Base-by-base conservation (phyloP, 1,140 invertebrate species). In the Achatina immaculata region DNA sequence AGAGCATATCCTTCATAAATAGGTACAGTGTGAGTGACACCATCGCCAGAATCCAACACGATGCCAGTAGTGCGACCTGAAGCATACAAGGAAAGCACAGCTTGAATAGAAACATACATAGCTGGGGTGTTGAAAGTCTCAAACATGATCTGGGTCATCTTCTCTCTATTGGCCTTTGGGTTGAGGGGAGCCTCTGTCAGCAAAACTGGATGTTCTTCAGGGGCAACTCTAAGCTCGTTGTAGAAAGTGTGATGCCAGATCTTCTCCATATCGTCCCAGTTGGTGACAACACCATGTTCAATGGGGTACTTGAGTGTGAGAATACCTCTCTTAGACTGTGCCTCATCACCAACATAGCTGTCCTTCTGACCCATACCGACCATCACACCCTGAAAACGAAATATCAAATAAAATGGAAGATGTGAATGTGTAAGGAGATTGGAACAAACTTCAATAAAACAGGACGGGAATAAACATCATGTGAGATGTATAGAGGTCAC, bases 381-480 rank as follows among this genome's bases (percentile, higher is more conserved):
- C 97, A 98, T 98, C 84, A 98, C 96, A 88, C 95, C 95, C 93
- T 93, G 83, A 97, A 91, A 28, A 96, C 97, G 62, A 97, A 94
- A 71, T 97, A n/a, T 28, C 19, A 66, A 16, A 66, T 7, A 9
- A n/a, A n/a, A n/a, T n/a, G n/a, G n/a, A n/a, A n/a, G n/a, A n/a
- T n/a, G n/a, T n/a, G n/a, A n/a, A n/a, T n/a, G n/a, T n/a, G n/a
- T n/a, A n/a, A n/a, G n/a, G n/a, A n/a, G n/a, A n/a, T n/a, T n/a
- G n/a, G n/a, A n/a, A n/a, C n/a, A n/a, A n/a, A n/a, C n/a, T n/a
- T n/a, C n/a, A n/a, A n/a, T n/a, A n/a, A n/a, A n/a, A n/a, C n/a
- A n/a, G n/a, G n/a, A n/a, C n/a, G n/a, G n/a, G n/a, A n/a, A n/a
- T n/a, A n/a, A n/a, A n/a, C n/a, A n/a, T n/a, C n/a, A n/a, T n/a